A percentile compares a stretch with the other conserved stretches of the same genome.
phyloP scores from a whole-genome alignment of 2,888 invertebrate genomes.

The Drosophila niveifrons region DNA sequence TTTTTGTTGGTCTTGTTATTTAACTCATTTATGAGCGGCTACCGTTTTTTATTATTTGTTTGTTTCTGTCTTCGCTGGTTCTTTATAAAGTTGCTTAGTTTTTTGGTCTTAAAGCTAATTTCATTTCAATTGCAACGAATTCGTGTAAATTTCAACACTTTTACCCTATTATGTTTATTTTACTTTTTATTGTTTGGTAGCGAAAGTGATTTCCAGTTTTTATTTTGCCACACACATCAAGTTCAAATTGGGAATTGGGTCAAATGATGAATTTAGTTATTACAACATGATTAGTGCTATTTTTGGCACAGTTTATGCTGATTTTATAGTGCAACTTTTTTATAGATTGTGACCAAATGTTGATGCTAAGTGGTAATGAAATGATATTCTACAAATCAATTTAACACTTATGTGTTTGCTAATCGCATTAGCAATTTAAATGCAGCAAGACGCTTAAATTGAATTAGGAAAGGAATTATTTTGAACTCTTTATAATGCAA shows the following conservation, averaged over 20 bases:
- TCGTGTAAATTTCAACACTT: slow-evolving; percentile 16
- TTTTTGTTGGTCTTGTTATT: slow-evolving; percentile 38
- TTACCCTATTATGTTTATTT: slow-evolving; percentile 23
- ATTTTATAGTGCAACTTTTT: slow-evolving; percentile 8
- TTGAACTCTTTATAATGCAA: neutral
- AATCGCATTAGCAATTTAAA: slow-evolving; percentile 37
- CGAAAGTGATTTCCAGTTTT: slow-evolving; percentile 41
- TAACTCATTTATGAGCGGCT: slow-evolving; percentile 57
- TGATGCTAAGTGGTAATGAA: slow-evolving; percentile 4
- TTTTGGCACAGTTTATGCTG: neutral
- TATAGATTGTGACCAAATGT: neutral
- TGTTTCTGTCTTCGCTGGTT: slow-evolving; percentile 31
- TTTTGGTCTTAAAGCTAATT: slow-evolving; percentile 40
- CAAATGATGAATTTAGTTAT: slow-evolving; percentile 2
- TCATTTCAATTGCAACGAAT: slow-evolving; percentile 33
- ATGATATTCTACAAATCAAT: slow-evolving; percentile 10
- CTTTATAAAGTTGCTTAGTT: slow-evolving; percentile 32
- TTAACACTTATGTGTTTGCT: slow-evolving; percentile 22
- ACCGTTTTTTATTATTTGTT: slow-evolving; percentile 41
- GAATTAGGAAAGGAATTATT: slow-evolving; percentile 13
- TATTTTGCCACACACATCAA: slow-evolving; percentile 31
- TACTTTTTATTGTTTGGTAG: slow-evolving; percentile 11
- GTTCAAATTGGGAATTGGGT: slow-evolving; percentile 23
- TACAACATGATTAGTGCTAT: slow-evolving; percentile 3
- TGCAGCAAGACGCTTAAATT: slow-evolving; percentile 16